Evolutionary conservation across 2,797 vertebrate genomes (phyloP).

Genomic region (Ptychadena robeensis): DNA sequence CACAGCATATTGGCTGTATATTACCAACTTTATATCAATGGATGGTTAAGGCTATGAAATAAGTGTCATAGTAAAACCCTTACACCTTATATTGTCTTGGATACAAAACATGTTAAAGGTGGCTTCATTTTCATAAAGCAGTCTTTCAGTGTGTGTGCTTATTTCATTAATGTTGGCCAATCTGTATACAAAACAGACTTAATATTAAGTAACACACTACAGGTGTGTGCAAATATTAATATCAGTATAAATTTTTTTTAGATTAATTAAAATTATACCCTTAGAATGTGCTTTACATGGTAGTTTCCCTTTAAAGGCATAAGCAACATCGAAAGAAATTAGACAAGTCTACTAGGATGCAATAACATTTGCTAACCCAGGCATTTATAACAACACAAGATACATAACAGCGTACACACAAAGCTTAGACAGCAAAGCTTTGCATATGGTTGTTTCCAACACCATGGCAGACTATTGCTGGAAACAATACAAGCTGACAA

Average conservation of each 20-base stretch:
- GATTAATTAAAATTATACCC: neutral
- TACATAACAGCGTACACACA: slow-evolving; percentile 69
- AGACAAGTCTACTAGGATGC: slow-evolving; percentile 13
- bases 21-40: neutral
- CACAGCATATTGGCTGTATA: neutral
- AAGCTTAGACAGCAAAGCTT: slow-evolving; percentile 82
- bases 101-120: neutral
- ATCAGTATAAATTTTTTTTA: neutral
- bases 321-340: neutral
- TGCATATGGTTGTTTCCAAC: slow-evolving; percentile 91
- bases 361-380: slow-evolving; percentile 39
- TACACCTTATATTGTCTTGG: neutral
- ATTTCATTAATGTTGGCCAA: neutral
- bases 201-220: too few species aligned
- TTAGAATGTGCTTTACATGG: neutral
- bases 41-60: neutral
- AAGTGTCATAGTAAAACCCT: too few species aligned
- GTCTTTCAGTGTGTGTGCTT: neutral
- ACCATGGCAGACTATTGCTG: slow-evolving; percentile 92
- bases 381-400: slow-evolving; percentile 29
- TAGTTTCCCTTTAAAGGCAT: neutral
- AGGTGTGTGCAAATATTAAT: too few species aligned
- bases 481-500: slow-evolving; percentile 81
- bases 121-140: neutral
- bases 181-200: neutral